Base-by-base conservation (phyloP, 2,888 invertebrate genomes). In the Chymomyza amoena region DNA sequence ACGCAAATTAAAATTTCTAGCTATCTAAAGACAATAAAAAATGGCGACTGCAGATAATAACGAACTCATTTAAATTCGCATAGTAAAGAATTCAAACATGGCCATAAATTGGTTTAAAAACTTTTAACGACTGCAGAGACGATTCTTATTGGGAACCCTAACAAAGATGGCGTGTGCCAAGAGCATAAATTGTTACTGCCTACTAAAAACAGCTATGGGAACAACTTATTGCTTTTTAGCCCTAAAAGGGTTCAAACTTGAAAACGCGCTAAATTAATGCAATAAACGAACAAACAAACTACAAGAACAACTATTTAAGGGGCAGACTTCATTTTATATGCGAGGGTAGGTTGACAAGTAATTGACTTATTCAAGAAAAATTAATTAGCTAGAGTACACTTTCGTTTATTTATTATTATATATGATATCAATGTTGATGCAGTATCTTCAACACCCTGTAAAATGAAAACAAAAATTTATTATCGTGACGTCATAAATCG, bases 231-330 rank as follows among this genome's bases (percentile, higher is more conserved):
- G 52, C 62, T 61, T 62, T 59, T 62, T 59, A 61, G 13, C 64
- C 56, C 61, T 67, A 68, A 69, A 59, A 51, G 15, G 54, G 56
- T 61, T 61, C 62, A 25, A 64, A 50, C 54, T 74, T 66, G 68
- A 64, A 70, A 80, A 69, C 70, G 74, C 80, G 81, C 75, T 81
- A 81, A 82, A 84, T 80, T 82, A 74, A 75, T 73, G 82, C 82
- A 77, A 81, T 84, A 82, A 82, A 84, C 80, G 76, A 69, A 69
- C 76, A 70, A 70, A 45, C 28, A 25, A 68, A 52, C 54, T 62
- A 39, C 68, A 67, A 61, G 66, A 71, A 68, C 68, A 70, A 68
- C 64, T 13, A 56, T 54, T 66, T 10, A 61, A 64, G 36, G 51
- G 16, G 32, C 45, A 50, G 56, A 28, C 56, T 54, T 59, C 57